These are phyloP conservation scores for Poeciliopsis gracilis DNA, from an alignment of 2,797 vertebrate species.

Conservation along the genomic window DNA sequence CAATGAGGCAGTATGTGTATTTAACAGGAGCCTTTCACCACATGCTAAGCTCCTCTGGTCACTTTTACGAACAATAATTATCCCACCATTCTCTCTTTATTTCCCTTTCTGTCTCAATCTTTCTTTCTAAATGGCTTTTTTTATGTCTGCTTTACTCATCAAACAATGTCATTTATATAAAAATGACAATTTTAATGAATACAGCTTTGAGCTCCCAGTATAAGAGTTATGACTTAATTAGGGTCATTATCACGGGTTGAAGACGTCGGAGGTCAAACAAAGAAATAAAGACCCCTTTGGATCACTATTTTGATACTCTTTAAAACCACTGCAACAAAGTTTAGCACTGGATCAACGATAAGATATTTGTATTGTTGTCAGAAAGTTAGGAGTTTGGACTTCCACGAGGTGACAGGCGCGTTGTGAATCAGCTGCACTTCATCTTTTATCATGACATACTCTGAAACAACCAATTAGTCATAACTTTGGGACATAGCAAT, in stretches of 20 bases:
- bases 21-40: constrained; percentile 44
- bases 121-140: constrained; percentile 3
- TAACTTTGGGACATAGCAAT: background rate
- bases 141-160: constrained; percentile 9
- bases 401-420: background rate
- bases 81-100: constrained; percentile 9
- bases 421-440: background rate
- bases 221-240: background rate
- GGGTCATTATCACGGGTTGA: background rate
- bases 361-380: background rate
- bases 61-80: constrained; percentile 38
- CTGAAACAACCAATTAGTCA: background rate
- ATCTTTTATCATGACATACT: background rate
- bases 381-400: background rate
- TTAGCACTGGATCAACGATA: background rate
- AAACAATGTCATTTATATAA: background rate
- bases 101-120: background rate
- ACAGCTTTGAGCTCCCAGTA: background rate
- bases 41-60: constrained; percentile 38
- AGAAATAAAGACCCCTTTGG: background rate
- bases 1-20: constrained; percentile 69
- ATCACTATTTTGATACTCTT: background rate
- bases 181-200: background rate
- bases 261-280: background rate
- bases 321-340: background rate